Evolutionary conservation across 2,888 invertebrate genomes (phyloP).

Genomic region (Busseola fusca): DNA sequence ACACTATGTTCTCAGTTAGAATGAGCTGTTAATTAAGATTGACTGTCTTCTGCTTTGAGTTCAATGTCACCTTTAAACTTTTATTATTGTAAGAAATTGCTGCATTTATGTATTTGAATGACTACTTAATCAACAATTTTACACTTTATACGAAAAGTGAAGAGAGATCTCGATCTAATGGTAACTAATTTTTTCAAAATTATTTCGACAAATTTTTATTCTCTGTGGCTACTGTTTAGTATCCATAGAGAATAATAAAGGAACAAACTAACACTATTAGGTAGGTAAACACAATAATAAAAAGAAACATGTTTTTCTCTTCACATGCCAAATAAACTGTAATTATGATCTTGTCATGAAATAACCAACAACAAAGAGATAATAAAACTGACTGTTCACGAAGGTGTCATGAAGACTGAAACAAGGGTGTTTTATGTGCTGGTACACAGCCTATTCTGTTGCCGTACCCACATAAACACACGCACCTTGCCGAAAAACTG

Average conservation of each 20-base stretch:
- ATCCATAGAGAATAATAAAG: no score
- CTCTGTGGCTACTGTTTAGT: background rate
- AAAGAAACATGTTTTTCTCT: conserved; percentile 6
- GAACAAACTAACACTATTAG: background rate
- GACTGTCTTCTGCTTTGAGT: conserved; percentile 10
- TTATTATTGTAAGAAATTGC: background rate
- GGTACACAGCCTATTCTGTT: conserved; percentile 13
- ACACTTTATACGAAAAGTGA: background rate
- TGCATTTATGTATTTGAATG: background rate
- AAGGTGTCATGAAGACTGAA: conserved; percentile 37
- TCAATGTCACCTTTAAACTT: conserved; percentile 8
- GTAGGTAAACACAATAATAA: background rate
- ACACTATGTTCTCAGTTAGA: conserved; percentile 30
- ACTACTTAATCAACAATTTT: background rate
- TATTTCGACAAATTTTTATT: background rate
- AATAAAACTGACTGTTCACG: conserved; percentile 32
- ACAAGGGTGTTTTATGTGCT: conserved; percentile 39
- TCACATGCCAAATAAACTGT: conserved; percentile 26
- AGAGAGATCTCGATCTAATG: background rate
- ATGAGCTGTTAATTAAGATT: conserved; percentile 31
- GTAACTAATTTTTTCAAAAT: background rate
- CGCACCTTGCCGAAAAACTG: conserved; percentile 45
- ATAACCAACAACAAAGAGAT: conserved; percentile 36
- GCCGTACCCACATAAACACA: conserved; percentile 29
- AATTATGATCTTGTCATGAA: conserved; percentile 34